A percentile compares a stretch with the other conserved stretches of the same genome.
Evolutionary conservation across 1,140 invertebrate species (phyloP).

Genomic region (Sinella curviseta): DNA sequence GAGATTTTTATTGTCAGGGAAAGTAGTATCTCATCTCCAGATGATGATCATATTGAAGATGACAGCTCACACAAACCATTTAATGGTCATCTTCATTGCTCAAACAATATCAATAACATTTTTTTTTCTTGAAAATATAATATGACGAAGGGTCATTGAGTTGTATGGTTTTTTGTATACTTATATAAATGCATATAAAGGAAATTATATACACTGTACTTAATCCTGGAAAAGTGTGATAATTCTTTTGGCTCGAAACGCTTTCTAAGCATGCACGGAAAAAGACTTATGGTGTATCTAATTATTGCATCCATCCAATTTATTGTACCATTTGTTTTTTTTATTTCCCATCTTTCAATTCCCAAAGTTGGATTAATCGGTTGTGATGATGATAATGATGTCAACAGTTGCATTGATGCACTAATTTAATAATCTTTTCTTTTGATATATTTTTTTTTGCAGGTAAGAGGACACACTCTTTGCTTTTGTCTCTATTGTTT

Average conservation of each 20-base stretch:
- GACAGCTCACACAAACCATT: neutral
- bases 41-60: neutral
- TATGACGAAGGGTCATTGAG: neutral
- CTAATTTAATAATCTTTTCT: no score
- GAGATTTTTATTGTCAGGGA: neutral
- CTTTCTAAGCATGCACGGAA: neutral
- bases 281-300: neutral
- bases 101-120: neutral
- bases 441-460: no score
- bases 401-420: no score
- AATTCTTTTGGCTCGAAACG: neutral
- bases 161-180: neutral
- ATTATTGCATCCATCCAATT: neutral
- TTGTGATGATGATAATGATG: neutral
- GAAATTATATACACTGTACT: no score
- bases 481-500: no score
- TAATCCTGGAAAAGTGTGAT: no score
- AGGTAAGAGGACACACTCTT: no score
- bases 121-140: no score
- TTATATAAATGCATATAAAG: no score
- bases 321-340: neutral
- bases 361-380: neutral
- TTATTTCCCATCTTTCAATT: neutral
- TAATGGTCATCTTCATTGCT: neutral
- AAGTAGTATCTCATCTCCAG: neutral